phyloP scores from a whole-genome alignment of 2,113 vertebrate species.

The Lethenteron reissneri region DNA sequence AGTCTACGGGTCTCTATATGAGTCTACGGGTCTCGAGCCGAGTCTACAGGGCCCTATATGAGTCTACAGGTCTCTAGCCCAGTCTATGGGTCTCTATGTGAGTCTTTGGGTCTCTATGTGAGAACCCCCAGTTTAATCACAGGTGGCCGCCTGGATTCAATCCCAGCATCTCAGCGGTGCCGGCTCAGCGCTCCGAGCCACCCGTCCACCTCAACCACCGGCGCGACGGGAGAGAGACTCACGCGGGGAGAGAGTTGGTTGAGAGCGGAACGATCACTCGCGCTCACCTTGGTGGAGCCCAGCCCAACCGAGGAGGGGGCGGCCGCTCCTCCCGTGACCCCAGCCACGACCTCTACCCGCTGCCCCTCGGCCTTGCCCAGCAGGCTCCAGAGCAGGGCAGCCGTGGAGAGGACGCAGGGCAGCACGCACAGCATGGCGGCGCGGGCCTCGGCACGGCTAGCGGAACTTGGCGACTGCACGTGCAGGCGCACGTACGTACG shows the following conservation, averaged over 20 bases:
- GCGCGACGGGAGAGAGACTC: neutral
- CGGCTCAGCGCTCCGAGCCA: too few species aligned
- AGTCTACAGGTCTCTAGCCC: too few species aligned
- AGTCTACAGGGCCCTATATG: too few species aligned
- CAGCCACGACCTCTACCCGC: neutral
- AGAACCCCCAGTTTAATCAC: too few species aligned
- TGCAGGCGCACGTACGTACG: slow-evolving; percentile 4
- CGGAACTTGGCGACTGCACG: neutral
- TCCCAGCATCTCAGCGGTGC: too few species aligned
- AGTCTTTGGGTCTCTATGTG: too few species aligned
- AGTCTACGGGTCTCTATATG: too few species aligned
- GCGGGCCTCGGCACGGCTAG: slow-evolving; percentile 36
- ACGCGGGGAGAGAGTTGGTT: neutral
- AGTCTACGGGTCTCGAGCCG: too few species aligned
- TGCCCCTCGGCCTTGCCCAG: slow-evolving; percentile 56
- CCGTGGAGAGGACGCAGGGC: slow-evolving; percentile 90
- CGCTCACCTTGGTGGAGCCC: slow-evolving; percentile 68
- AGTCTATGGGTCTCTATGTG: too few species aligned
- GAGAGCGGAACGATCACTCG: slow-evolving; percentile 7
- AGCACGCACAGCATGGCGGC: slow-evolving; percentile 80
- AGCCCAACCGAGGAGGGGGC: slow-evolving; percentile 72
- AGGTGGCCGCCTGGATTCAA: too few species aligned
- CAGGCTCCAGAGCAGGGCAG: slow-evolving; percentile 76
- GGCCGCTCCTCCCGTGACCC: neutral
- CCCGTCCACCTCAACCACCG: neutral